Evolutionary conservation across 2,888 invertebrate genomes (phyloP), one percentile per base, ranked within the genome.

Genomic region (Meghimatium bilineatum): DNA sequence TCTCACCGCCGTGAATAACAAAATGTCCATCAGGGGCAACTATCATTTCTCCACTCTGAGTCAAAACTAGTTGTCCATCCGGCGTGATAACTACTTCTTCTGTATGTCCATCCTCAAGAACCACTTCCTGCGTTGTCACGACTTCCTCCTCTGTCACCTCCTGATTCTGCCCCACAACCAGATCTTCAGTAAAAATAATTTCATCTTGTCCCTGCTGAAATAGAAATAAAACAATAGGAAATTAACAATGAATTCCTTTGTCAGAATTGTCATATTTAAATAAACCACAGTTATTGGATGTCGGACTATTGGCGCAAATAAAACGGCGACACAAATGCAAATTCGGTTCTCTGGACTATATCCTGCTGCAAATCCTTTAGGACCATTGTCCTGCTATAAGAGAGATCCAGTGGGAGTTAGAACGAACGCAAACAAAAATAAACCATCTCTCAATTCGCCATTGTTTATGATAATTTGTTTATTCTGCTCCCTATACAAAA

Each of bases 61-160:
- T 76, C 69, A 84, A 49, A 10, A 84, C 44, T 5, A 84, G 36
- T 32, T 80, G 74, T 20, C 84, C 80, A 66, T 84, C 84, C 6
- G 80, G 75, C 26, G 84, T 80, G 26, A 84, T 75, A 38, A 84
- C 80, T 36, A 84, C 56, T 75, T 84, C 80, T 66, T 84, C 84
- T 76, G 66, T 66, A 32, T 67, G 56, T 29, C 75, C 75, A 72
- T 84, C 80, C 56, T 80, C 80, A 34, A 67, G 52, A 44, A 84
- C 69, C 36, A 84, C 80, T 66, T 84, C 84, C 32, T 84, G 80
- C 12, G 84, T 75, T 10, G 84, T 84, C 44, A 80, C 84, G 8
- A 84, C 84, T 76, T 84, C 84, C 38, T 84, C 84, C 52, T 84
- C 84, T 20, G 84, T 84, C n/a, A 84, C 84, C 69, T 84, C 84